These are phyloP conservation scores for Rhopalosiphum nymphaeae DNA, from an alignment of 2,888 invertebrate species.

Conservation along the genomic window DNA sequence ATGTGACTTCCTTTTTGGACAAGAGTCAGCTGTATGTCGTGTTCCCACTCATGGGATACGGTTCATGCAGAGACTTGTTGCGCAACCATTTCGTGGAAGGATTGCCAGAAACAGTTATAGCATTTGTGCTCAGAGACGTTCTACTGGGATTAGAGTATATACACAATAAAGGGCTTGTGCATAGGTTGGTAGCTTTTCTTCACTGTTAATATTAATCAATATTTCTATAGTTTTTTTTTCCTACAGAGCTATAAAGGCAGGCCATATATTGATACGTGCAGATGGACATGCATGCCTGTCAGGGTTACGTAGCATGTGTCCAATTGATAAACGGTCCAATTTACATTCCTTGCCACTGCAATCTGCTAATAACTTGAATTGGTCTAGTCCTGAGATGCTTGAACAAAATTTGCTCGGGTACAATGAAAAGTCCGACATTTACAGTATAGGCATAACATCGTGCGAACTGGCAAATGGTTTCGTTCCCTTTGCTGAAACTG, in stretches of 20 bases:
- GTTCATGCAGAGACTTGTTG: slow-evolving; percentile 85
- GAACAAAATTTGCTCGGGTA: slow-evolving; percentile 92
- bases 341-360: slow-evolving; percentile 83
- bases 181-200: slow-evolving; percentile 73
- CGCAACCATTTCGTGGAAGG: slow-evolving; percentile 82
- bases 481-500: slow-evolving; percentile 87
- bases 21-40: slow-evolving; percentile 84
- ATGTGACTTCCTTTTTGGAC: slow-evolving; percentile 82
- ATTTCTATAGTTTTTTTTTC: background rate
- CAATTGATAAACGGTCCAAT: slow-evolving; percentile 72
- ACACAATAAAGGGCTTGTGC: slow-evolving; percentile 86
- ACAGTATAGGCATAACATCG: slow-evolving; percentile 88
- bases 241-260: slow-evolving; percentile 82
- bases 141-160: slow-evolving; percentile 86
- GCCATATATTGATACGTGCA: slow-evolving; percentile 84
- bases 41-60: slow-evolving; percentile 86
- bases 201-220: background rate
- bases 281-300: slow-evolving; percentile 81
- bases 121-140: slow-evolving; percentile 83
- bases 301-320: slow-evolving; percentile 84
- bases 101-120: slow-evolving; percentile 85
- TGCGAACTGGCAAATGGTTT: slow-evolving; percentile 92
- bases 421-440: slow-evolving; percentile 90
- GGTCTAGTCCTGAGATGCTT: slow-evolving; percentile 92
- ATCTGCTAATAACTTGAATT: slow-evolving; percentile 82